A percentile compares a stretch with the other conserved stretches of the same genome.
Evolutionary conservation across 2,113 vertebrate species (phyloP).

Genomic region (Notarius quadriscutis): DNA sequence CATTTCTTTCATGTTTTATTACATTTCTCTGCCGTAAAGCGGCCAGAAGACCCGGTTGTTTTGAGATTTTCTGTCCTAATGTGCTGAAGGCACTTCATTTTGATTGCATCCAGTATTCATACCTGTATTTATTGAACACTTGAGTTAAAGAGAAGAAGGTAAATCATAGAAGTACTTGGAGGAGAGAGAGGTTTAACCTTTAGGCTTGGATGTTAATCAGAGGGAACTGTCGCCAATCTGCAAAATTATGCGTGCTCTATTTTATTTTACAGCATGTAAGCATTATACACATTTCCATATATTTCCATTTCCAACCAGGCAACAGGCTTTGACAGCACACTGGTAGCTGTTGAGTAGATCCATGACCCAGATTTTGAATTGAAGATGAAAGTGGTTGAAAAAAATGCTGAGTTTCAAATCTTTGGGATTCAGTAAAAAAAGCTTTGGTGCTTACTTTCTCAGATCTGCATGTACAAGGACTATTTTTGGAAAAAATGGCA

Average conservation of each 20-base stretch:
- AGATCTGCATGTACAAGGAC: constrained; percentile 7
- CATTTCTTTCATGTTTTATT: constrained; percentile 26
- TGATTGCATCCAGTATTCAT: not conserved
- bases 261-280: not conserved
- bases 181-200: not conserved
- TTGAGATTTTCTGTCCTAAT: not conserved
- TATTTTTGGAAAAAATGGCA: constrained; percentile 22
- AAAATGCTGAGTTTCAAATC: constrained; percentile 35
- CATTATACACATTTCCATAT: constrained; percentile 7
- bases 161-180: not conserved
- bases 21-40: not conserved
- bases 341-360: not conserved
- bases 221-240: not conserved
- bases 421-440: not conserved
- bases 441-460: not conserved
- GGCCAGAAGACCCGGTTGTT: not conserved
- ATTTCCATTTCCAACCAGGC: constrained; percentile 18
- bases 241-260: not conserved
- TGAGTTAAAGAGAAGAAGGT: constrained; percentile 8
- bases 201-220: not conserved
- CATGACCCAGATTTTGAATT: constrained; percentile 38
- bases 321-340: not conserved
- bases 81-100: not conserved
- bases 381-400: constrained; percentile 29
- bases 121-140: constrained; percentile 2